phyloP scores from a whole-genome alignment of 2,888 invertebrate species.

The Acrobasis repandana region DNA sequence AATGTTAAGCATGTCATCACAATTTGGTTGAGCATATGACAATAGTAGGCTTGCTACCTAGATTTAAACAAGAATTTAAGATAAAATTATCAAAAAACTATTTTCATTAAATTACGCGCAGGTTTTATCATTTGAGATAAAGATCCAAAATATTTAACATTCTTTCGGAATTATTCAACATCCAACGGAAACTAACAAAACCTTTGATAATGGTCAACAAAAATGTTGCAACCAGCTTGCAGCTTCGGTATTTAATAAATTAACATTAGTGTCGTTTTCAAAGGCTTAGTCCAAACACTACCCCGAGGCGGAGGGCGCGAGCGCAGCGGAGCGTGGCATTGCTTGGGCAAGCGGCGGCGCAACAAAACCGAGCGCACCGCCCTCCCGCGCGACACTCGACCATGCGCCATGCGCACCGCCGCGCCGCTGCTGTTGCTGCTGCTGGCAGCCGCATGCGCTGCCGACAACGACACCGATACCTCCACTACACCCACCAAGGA shows the following conservation, averaged over 20 bases:
- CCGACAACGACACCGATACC: conserved; percentile 37
- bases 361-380: conserved; percentile 66
- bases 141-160: too few species aligned
- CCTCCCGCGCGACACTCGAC: conserved; percentile 66
- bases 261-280: conserved; percentile 13
- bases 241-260: neutral
- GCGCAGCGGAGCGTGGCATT: conserved; percentile 46
- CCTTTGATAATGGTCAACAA: neutral
- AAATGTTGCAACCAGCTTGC: neutral
- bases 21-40: too few species aligned
- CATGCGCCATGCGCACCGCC: conserved; percentile 69
- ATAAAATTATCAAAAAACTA: too few species aligned
- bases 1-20: too few species aligned
- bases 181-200: too few species aligned
- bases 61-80: too few species aligned
- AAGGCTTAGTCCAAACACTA: conserved; percentile 24
- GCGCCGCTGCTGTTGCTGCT: conserved; percentile 48
- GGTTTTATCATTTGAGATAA: too few species aligned
- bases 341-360: conserved; percentile 60
- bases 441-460: conserved; percentile 41
- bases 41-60: too few species aligned
- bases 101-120: too few species aligned
- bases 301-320: conserved; percentile 25
- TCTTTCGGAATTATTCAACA: too few species aligned
- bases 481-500: conserved; percentile 20